Conservation (phyloP, 92 coral and sea anemone species). For the Phenganax stokvisi region DNA sequence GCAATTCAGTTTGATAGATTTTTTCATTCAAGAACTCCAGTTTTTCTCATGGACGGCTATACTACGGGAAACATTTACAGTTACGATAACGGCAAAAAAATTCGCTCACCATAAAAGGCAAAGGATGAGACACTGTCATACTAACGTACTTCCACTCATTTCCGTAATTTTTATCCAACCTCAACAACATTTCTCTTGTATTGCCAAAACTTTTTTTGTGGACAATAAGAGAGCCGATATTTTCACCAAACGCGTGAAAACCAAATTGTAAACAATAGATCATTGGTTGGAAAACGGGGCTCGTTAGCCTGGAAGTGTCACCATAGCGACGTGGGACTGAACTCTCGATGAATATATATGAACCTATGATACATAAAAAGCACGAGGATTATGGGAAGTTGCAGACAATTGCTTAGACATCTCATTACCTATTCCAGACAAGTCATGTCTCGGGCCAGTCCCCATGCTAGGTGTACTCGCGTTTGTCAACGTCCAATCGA, state of each 20-base stretch:
- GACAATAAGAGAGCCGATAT: conserved; percentile 5
- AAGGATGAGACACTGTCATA: neutral
- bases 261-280: conserved; percentile 35
- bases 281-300: conserved; percentile 16
- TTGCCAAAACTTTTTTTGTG: conserved; percentile 5
- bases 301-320: conserved; percentile 7
- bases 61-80: too few species aligned
- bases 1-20: too few species aligned
- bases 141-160: conserved; percentile 16
- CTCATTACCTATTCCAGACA: conserved; percentile 26
- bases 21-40: too few species aligned
- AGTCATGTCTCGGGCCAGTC: conserved; percentile 27
- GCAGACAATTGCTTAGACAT: neutral
- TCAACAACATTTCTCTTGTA: neutral
- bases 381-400: neutral
- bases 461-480: conserved; percentile 3
- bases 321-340: conserved; percentile 15
- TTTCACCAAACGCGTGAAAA: conserved; percentile 23
- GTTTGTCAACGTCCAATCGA: conserved; percentile 24
- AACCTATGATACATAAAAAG: neutral
- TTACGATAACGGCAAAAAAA: neutral
- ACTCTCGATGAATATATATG: conserved; percentile 12
- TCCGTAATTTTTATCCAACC: conserved; percentile 17
- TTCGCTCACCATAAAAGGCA: conserved; percentile 17
- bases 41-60: neutral